Conservation (phyloP, 2,888 invertebrate species). For the Metacarcinus magister region DNA sequence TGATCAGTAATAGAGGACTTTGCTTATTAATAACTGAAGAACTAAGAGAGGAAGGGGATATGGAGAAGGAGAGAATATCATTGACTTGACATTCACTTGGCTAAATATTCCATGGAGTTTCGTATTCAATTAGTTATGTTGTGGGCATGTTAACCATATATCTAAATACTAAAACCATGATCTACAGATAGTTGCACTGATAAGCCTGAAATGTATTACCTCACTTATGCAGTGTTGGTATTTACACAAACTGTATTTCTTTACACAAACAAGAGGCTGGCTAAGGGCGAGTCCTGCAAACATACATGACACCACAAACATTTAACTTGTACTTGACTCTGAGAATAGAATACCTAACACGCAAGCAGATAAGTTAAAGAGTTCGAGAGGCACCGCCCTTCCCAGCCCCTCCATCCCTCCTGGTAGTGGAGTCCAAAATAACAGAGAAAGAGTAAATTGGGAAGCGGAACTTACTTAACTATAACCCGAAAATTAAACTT, state of each 20-base stretch:
- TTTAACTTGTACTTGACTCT: too few species aligned
- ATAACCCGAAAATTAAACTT: constrained; percentile 49
- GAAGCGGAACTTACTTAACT: constrained; percentile 49
- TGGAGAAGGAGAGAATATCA: constrained; percentile 20
- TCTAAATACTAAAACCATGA: background rate
- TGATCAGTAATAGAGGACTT: constrained; percentile 12
- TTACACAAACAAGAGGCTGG: background rate
- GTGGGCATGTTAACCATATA: background rate
- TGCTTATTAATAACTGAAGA: constrained; percentile 37
- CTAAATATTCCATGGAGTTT: background rate
- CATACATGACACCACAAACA: background rate
- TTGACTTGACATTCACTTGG: background rate
- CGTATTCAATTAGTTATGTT: background rate
- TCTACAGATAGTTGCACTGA: background rate
- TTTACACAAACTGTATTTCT: background rate
- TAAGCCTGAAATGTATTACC: background rate
- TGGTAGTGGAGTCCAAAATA: background rate
- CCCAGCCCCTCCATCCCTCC: background rate
- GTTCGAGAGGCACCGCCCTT: background rate
- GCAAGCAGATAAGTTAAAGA: background rate
- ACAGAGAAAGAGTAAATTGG: constrained; percentile 49
- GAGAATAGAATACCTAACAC: background rate
- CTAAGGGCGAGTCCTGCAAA: background rate
- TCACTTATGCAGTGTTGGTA: background rate
- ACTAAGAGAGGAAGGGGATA: constrained; percentile 16